Conservation (phyloP, 2,797 vertebrate genomes). For the Sciurus carolinensis region DNA sequence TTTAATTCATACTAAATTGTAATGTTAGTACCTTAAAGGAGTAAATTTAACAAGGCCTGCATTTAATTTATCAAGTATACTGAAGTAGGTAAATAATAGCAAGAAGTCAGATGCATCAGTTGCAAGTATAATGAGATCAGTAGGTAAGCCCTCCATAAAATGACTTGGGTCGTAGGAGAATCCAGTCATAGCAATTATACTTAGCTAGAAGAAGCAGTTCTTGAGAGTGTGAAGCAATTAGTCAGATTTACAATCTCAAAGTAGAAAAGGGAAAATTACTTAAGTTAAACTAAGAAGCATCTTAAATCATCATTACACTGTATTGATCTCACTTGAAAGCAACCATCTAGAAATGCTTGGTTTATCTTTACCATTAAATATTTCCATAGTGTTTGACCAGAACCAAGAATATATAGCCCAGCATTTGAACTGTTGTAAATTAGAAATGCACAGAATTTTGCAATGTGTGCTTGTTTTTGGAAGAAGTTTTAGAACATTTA, state of each 20-base stretch:
- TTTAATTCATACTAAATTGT: conserved; percentile 57
- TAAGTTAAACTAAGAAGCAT: conserved; percentile 74
- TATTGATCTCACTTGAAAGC: conserved; percentile 73
- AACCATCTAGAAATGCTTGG: conserved; percentile 62
- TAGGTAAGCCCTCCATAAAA: conserved; percentile 76
- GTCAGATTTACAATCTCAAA: conserved; percentile 81
- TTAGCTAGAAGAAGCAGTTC: conserved; percentile 75
- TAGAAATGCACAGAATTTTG: conserved; percentile 25
- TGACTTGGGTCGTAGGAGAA: conserved; percentile 33
- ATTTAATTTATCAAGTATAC: conserved; percentile 77
- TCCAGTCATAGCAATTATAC: conserved; percentile 76
- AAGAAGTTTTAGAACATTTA: conserved; percentile 53
- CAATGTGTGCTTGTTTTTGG: not conserved
- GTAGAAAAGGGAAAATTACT: conserved; percentile 79
- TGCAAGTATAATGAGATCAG: conserved; percentile 71
- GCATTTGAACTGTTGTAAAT: conserved; percentile 61
- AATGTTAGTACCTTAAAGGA: conserved; percentile 57
- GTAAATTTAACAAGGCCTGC: conserved; percentile 65
- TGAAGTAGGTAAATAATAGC: conserved; percentile 72
- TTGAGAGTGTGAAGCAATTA: conserved; percentile 73
- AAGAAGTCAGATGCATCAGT: not conserved
- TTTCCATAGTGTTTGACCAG: conserved; percentile 65
- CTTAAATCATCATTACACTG: conserved; percentile 79
- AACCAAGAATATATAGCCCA: not conserved
- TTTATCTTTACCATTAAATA: conserved; percentile 74